Base-by-base conservation (phyloP, 2,113 vertebrate species). In the Andinoacara biseriatus region DNA sequence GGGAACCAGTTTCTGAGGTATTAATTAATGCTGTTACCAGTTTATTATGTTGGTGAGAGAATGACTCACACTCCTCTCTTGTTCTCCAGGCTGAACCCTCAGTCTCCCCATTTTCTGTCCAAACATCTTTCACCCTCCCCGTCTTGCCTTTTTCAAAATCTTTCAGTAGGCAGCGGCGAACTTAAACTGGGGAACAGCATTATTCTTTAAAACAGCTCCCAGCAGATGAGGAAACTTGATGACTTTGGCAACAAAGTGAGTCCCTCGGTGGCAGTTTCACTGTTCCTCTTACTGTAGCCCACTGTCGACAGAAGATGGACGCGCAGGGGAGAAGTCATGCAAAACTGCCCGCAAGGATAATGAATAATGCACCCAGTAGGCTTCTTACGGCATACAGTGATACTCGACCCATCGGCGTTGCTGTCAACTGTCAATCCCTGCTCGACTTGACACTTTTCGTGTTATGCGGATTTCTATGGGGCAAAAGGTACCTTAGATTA, bases 121-220 rank as follows among this genome's bases (percentile, higher is more conserved):
- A 3, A 14, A 10, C 26, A 61, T 80, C 74, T 24, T 78, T 59
- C 65, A 78, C 17, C 58, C 56, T 62, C 20, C 40, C 31, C 14
- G 7, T 69, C 15, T 67, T 52, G 46, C 29, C 59, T 83, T 82
- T 84, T 81, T 86, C 57, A 46, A 52, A 52, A 29, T 58, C 57
- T n/a, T 62, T 26, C 33, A 77, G 54, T 3, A 24, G 81, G 63
- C 7, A 20, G 43, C 40, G 33, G 52, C 58, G 18, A 81, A 89
- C 69, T 69, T 10, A 15, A 88, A n/a, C 74, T 33, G 33, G 18
- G 18, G 20, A n/a, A 46, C 82, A 40, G 22, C 80, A 85, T 88
- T 63, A 78, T 80, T 91, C 83, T 82, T 72, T 72, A 35, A 86
- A 86, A 84, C 18, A 11, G 49, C 76, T 82, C 80, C 78, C 78